phyloP scores from a whole-genome alignment of 2,888 invertebrate genomes.

The Rotaria sp. region DNA sequence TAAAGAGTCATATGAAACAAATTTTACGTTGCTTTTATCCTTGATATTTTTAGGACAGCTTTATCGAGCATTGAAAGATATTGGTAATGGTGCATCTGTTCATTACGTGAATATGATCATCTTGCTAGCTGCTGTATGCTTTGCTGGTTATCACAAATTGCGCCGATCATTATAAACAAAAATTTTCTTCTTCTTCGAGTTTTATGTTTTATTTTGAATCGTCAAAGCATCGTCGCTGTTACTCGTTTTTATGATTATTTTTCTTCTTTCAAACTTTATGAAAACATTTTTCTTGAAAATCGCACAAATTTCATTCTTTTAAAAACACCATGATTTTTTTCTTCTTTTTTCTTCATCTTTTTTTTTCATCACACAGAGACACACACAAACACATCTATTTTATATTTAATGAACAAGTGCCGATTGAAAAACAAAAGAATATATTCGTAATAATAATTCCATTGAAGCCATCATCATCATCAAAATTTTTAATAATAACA shows the following conservation, averaged over 20 bases:
- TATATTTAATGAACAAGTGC: background rate
- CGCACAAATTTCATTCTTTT: background rate
- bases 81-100: background rate
- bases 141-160: background rate
- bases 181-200: background rate
- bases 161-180: background rate
- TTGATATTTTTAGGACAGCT: background rate
- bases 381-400: constrained; percentile 8
- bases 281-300: background rate
- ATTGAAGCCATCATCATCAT: constrained; percentile 14
- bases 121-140: background rate
- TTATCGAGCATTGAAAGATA: background rate
- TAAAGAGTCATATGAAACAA: background rate
- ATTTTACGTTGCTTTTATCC: background rate
- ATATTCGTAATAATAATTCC: background rate
- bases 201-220: background rate
- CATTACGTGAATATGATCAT: background rate
- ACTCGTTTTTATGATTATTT: background rate
- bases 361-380: background rate
- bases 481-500: background rate
- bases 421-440: background rate
- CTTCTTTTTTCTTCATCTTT: background rate
- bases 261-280: background rate
- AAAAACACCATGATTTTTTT: constrained; percentile 12
- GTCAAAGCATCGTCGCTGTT: constrained; percentile 7